phyloP scores from a whole-genome alignment of 2,113 vertebrate species.

The Centropus bengalensis region DNA sequence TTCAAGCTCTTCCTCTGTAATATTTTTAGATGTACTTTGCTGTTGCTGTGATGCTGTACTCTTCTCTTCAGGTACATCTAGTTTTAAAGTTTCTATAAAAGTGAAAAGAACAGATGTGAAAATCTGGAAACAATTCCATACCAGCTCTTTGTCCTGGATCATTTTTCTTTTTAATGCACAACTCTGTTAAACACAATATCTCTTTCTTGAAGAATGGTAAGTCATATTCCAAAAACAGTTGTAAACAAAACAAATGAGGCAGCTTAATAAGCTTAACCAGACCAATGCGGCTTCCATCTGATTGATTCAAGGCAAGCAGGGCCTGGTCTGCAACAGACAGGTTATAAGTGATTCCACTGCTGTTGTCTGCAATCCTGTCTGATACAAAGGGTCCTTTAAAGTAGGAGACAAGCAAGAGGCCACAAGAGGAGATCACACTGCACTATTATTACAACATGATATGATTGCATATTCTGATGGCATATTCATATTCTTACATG shows the following conservation, averaged over 20 bases:
- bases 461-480: background rate
- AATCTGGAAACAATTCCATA: background rate
- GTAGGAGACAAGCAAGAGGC: background rate
- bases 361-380: background rate
- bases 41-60: conserved; percentile 26
- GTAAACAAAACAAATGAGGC: background rate
- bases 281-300: background rate
- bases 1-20: conserved; percentile 93
- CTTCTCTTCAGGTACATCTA: conserved; percentile 32
- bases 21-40: conserved; percentile 40
- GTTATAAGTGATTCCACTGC: too few relatives aligned
- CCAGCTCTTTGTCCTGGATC: background rate
- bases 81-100: conserved; percentile 44
- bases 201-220: background rate
- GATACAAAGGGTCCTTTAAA: background rate
- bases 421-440: background rate
- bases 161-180: background rate
- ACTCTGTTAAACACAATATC: background rate
- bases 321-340: background rate
- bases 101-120: background rate
- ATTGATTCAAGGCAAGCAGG: background rate
- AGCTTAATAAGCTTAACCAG: background rate
- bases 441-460: background rate
- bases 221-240: background rate
- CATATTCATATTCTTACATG: too few relatives aligned